A percentile compares a stretch with the other conserved stretches of the same genome.
phyloP scores from a whole-genome alignment of 1,140 invertebrate genomes.

The Drosophila ambigua region DNA sequence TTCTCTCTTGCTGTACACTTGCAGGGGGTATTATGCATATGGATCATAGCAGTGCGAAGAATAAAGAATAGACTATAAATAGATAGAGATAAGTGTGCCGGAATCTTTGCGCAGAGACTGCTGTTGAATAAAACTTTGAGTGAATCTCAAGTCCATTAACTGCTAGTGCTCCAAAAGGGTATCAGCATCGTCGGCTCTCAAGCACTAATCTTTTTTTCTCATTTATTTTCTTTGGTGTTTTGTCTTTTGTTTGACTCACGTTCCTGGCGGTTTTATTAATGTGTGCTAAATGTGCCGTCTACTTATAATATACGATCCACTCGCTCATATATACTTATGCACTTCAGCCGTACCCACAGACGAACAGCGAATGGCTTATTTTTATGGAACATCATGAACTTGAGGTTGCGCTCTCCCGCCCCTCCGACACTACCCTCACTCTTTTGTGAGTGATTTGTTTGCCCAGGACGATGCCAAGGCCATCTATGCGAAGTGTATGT shows the following conservation, averaged over 20 bases:
- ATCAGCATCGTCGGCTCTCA: no score
- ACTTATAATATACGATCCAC: constrained; percentile 65
- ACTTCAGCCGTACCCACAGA: constrained; percentile 4
- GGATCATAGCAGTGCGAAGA: no score
- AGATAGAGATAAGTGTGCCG: no score
- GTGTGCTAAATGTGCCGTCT: constrained; percentile 74
- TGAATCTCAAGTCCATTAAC: no score
- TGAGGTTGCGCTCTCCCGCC: background rate
- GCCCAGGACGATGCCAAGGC: constrained; percentile 54
- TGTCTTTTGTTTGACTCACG: constrained; percentile 60
- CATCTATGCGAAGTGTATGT: constrained; percentile 45
- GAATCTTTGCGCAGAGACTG: no score
- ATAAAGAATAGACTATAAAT: no score
- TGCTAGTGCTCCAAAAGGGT: no score
- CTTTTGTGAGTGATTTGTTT: constrained; percentile 55
- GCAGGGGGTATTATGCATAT: no score
- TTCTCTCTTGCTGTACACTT: constrained; percentile 7
- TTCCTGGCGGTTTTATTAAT: constrained; percentile 76
- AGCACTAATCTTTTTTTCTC: background rate
- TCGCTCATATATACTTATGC: constrained; percentile 49
- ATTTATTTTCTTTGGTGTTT: background rate
- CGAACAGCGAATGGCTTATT: constrained; percentile 36
- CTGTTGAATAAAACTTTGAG: no score
- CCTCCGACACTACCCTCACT: background rate
- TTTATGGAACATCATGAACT: constrained; percentile 55